These are phyloP conservation scores for Acrossocheilus fasciatus DNA, from an alignment of 2,797 vertebrate genomes.

Conservation along the genomic window DNA sequence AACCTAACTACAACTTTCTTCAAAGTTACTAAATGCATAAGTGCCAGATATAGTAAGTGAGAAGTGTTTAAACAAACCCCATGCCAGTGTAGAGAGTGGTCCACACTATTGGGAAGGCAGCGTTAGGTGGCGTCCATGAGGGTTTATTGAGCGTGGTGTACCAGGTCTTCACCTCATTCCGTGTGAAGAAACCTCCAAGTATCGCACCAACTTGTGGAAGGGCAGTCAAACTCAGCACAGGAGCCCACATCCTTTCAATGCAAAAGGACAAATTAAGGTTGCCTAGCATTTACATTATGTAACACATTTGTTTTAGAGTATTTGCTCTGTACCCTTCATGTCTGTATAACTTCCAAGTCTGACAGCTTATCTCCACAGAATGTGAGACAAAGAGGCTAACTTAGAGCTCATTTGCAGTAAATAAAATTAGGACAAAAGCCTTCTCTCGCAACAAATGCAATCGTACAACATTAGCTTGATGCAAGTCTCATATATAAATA, in stretches of 20 bases:
- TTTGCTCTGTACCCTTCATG: not conserved
- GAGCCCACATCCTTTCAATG: conserved; percentile 71
- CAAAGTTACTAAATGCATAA: not conserved
- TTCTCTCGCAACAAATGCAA: not conserved
- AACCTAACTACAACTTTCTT: not conserved
- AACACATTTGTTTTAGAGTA: not conserved
- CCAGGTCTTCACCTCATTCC: conserved; percentile 79
- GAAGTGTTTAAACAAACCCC: conserved; percentile 72
- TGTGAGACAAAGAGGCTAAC: not conserved
- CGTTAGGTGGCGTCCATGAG: conserved; percentile 83
- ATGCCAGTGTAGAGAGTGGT: conserved; percentile 82
- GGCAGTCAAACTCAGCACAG: conserved; percentile 77
- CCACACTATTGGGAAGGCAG: conserved; percentile 80
- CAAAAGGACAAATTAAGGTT: not conserved
- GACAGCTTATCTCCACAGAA: not conserved
- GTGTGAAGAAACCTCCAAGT: conserved; percentile 72
- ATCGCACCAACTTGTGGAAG: conserved; percentile 81
- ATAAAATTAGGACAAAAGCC: not conserved
- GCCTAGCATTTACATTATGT: not conserved
- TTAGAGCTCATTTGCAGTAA: not conserved
- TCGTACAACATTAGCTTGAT: not conserved
- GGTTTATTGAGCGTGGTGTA: conserved; percentile 79
- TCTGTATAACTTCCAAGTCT: not conserved
- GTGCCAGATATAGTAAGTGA: not conserved
- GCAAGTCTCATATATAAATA: not conserved